Base-by-base conservation (phyloP, 2,888 invertebrate genomes). In the Tachina fera region DNA sequence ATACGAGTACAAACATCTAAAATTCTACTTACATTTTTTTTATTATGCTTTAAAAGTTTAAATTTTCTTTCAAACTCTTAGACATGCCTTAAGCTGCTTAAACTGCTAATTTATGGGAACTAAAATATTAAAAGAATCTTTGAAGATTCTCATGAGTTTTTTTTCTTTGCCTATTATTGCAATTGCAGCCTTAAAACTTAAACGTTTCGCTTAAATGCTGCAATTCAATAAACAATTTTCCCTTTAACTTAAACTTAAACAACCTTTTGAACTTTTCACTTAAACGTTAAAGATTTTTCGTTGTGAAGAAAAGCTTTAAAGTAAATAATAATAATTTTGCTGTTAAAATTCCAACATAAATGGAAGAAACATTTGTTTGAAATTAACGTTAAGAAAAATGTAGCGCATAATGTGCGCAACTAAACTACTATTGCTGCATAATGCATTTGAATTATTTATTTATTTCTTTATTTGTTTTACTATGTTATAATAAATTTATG, bases 341-440 rank as follows among this genome's bases (percentile, higher is more conserved):
- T 72, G 67, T 83, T 78, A 45, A 81, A 79, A 80, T 83, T 80
- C 67, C 76, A 83, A 82, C 75, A 75, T 80, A 83, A 86, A 83
- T 79, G 43, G 61, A 56, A 39, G 39, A 79, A 86, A 83, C 86
- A 86, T 83, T 86, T 86, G 83, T 43, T 71, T n/a, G 58, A 83
- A 31, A 49, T 81, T 81, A 61, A 45, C 58, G 41, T 43, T 51
- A 22, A 58, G 16, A 6, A 49, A 43, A 16, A 3, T 53, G 9
- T 39, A 60, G 43, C 41, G 22, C 51, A 56, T 47, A 49, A 41
- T 45, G 22, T 22, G 60, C 45, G 67, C 76, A 56, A 58, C 61
- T 56, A 83, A 86, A 76, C 77, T 71, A 65, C 76, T 76, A 83
- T 80, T 80, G 79, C 86, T 67, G 63, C 72, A 81, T 85, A 78